Base-by-base conservation (phyloP, 2,113 vertebrate genomes). In the Ailuropoda melanoleuca region DNA sequence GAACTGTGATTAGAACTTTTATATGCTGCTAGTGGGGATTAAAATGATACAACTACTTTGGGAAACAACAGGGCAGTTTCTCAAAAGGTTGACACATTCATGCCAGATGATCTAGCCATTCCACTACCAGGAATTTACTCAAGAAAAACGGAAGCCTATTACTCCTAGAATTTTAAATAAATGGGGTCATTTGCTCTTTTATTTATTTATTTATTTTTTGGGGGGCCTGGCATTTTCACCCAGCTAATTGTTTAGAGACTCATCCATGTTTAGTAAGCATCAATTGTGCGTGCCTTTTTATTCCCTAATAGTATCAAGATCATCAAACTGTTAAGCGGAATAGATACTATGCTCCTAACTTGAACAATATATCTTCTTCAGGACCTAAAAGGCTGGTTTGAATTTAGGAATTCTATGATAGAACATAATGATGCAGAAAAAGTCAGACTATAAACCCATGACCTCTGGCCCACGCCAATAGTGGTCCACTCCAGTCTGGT, bases 11-110 rank as follows among this genome's bases (percentile, higher is more conserved):
- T 23, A 10, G 15, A 70, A 18, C 11, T 34, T 31, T 19, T 29
- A 24, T 24, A 56, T 21, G 1, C 19, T 1, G 29, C 50, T 6
- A 8, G 29, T 31, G 21, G 8, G 3, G 1, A 13, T 46, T 4
- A 29, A 82, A 83, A 46, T 48, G 29, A 29, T 19, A n/a, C 31
- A 62, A 8, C 5, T 53, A 64, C 34, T 12, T 53, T 24, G 34
- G 31, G 34, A 34, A 39, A 53, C 14, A n/a, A 34, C 4, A 9
- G 13, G 62, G 19, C 21, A 18, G 6, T 58, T 70, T 70, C 64
- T 70, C 60, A 15, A 53, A 64, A 91, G 60, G 5, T 19, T 46
- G 9, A 37, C 60, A 29, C 80, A 48, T 8, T 5, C 6, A n/a
- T 17, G 50, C 34, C 14, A 37, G 39, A n/a, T 26, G 39, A 58